Base-by-base conservation (phyloP, 30 jellyfish, hydroid and myxozoan species). In the Catostylus mosaicus region DNA sequence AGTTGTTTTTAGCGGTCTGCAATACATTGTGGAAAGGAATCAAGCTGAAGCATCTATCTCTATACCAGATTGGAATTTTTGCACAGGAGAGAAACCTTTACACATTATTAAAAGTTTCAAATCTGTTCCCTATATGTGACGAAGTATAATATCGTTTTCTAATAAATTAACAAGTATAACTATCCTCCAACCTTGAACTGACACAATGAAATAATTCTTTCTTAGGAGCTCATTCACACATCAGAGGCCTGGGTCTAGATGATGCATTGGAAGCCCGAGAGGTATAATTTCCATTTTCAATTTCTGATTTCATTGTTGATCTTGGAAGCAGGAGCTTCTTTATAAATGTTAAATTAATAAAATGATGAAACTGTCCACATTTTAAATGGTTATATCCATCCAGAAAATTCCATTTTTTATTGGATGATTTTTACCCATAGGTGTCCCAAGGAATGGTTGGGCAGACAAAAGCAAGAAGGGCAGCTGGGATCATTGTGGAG, bases 361-460 rank as follows among this genome's bases (percentile, higher is more conserved):
- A 46, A 9, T 46, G 19, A 9, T 46, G 60, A 19, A 46, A 46
- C 11, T 46, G 11, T 46, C 60, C 20, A 46, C 60, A 46, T 46
- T 46, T 46, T 46, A 9, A 19, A 19, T 9, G 11, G 19, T 46
- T 46, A 9, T 46, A 9, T 54, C 26, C n/a, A 5, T 54, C 7
- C 67, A 54, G 60, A 9, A 9, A 46, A 29, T 54, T n/a, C n/a
- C n/a, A n/a, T n/a, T n/a, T n/a, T n/a, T n/a, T n/a, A n/a, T n/a
- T n/a, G n/a, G n/a, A n/a, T n/a, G n/a, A n/a, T 11, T 9, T 22
- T 63, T 59, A 1, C 38, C 24, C 24, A 3, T 5, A 94, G 99
- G 97, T 88, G 4, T 85, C 98, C 22, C 97, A 95, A 52, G 99
- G 99, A 16, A 95, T 95, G 99, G 99, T 95, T 37, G 99, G 99